Conservation (phyloP, 2,113 vertebrate genomes). For the Brachyhypopomus gauderio region DNA sequence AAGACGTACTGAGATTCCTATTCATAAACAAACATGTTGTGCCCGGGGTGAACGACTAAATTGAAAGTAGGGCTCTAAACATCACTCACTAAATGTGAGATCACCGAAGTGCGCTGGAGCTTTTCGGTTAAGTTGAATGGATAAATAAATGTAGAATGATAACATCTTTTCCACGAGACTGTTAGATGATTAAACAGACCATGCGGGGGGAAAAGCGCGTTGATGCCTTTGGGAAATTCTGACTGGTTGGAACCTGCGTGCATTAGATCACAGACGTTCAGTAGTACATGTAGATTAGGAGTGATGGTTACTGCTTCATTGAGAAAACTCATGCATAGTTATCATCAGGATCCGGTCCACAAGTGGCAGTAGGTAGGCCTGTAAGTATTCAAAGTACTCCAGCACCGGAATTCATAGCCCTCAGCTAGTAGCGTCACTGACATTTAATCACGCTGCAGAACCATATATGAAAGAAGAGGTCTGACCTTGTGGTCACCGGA, state of each 20-base stretch:
- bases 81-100: background rate
- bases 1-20: background rate
- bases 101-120: background rate
- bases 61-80: background rate
- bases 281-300: slow-evolving; percentile 2
- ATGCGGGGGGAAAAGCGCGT: slow-evolving; percentile 12
- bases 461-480: background rate
- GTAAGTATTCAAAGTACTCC: background rate
- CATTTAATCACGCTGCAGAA: slow-evolving; percentile 2
- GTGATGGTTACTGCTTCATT: slow-evolving; percentile 10
- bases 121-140: background rate
- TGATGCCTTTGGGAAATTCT: slow-evolving; percentile 27
- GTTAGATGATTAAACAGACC: slow-evolving; percentile 14
- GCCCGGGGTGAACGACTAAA: background rate
- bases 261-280: slow-evolving; percentile 18
- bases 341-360: background rate
- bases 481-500: background rate
- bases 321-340: slow-evolving; percentile 22
- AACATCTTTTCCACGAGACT: background rate
- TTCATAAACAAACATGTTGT: background rate
- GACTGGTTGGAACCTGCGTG: background rate
- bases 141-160: background rate
- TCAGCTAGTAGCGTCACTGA: slow-evolving; percentile 4
- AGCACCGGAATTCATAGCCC: background rate
- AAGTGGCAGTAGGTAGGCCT: background rate